phyloP scores from a whole-genome alignment of 2,797 vertebrate species.

The Pelobates cultripes region DNA sequence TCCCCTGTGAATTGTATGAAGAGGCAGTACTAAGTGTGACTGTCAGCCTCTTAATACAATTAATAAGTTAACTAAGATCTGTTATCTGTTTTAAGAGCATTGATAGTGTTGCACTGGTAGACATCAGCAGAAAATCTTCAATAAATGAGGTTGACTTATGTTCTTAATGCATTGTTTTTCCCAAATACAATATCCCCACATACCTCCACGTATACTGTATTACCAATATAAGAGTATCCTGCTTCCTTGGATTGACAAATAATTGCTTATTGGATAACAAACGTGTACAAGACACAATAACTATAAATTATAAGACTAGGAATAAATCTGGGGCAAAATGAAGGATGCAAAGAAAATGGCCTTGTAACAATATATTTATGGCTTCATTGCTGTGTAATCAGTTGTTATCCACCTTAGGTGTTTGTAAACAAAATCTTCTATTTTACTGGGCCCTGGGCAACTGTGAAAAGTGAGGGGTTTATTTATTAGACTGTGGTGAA shows the following conservation, averaged over 20 bases:
- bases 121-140: too few relatives aligned
- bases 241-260: too few relatives aligned
- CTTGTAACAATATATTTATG: not conserved
- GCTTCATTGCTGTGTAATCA: not conserved
- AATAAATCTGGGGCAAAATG: not conserved
- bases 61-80: too few relatives aligned
- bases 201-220: not conserved
- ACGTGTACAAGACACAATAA: too few relatives aligned
- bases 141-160: too few relatives aligned
- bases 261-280: too few relatives aligned
- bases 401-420: not conserved
- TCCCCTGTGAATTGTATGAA: too few relatives aligned
- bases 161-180: not conserved
- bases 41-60: too few relatives aligned
- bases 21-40: too few relatives aligned
- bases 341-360: slow-evolving; percentile 1
- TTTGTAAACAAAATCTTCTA: not conserved
- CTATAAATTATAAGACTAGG: too few relatives aligned
- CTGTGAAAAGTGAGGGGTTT: not conserved
- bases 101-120: not conserved
- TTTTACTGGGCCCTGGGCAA: not conserved
- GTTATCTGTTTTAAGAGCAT: too few relatives aligned
- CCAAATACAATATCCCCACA: not conserved
- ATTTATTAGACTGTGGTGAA: too few relatives aligned
- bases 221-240: not conserved